These are phyloP conservation scores for Miltochrista miniata DNA, from an alignment of 2,888 invertebrate genomes.

Conservation along the genomic window DNA sequence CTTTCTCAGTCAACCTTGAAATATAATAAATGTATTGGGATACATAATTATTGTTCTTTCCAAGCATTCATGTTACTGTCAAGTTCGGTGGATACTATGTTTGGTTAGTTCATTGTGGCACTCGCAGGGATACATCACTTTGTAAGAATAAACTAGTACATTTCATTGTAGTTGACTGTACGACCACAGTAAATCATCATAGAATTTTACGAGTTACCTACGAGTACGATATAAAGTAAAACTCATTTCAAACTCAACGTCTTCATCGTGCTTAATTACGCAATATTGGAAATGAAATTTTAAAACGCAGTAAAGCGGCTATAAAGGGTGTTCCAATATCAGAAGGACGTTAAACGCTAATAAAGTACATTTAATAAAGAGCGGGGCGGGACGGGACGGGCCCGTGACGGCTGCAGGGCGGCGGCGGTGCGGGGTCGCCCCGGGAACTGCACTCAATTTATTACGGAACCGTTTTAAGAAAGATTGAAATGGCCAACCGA, in stretches of 20 bases:
- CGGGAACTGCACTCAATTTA: conserved; percentile 37
- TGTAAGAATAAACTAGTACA: no score
- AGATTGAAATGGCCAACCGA: conserved; percentile 16
- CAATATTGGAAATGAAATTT: conserved; percentile 29
- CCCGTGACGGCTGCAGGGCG: neutral
- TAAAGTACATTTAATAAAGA: conserved; percentile 43
- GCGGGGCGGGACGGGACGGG: conserved; percentile 3
- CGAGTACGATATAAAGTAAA: neutral
- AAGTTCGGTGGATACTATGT: no score
- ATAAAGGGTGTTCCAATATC: conserved; percentile 40
- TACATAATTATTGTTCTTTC: no score
- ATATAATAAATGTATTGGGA: no score
- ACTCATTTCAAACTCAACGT: neutral
- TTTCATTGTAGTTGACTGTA: no score
- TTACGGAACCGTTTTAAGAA: conserved; percentile 40
- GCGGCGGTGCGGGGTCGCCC: conserved; percentile 3
- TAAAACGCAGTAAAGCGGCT: conserved; percentile 29
- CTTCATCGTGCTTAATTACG: conserved; percentile 20
- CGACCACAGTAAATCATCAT: no score
- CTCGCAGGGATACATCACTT: no score
- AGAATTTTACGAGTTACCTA: no score
- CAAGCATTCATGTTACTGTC: no score
- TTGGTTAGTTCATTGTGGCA: no score
- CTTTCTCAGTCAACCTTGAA: no score
- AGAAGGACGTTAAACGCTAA: conserved; percentile 37